Base-by-base conservation (phyloP, 35 echinoderm and acorn worm species). In the Amphiura filiformis region DNA sequence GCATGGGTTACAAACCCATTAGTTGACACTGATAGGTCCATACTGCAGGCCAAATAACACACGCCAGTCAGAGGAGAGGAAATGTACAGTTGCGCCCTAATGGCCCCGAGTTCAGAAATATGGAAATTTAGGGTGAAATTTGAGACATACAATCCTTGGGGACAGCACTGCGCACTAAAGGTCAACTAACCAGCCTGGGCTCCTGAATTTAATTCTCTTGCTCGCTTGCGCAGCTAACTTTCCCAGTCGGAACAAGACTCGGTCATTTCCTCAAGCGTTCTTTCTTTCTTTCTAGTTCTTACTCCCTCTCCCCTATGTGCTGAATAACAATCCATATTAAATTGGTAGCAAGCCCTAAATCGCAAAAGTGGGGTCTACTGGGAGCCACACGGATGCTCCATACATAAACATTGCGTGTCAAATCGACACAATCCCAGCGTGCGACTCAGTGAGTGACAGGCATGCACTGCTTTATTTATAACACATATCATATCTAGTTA, bases 71-170 rank as follows among this genome's bases (percentile, higher is more conserved):
- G 61, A 30, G 61, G 2, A 23, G 61, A 70, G 61, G 61, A 70
- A 70, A 70, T 70, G 61, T 70, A 70, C 28, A 30, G 61, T 70
- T 70, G 61, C 61, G 61, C 61, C 61, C 61, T 70, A 70, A 70
- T 70, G 61, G 61, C 61, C 61, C 61, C 61, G 61, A 70, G 61
- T 70, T 70, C 61, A 70, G 17, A 70, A 70, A 70, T 70, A 70
- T 70, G 61, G 61, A 70, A 70, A 70, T 70, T 70, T 70, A n/a
- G 28, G 17, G 61, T 70, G 61, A 70, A 70, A 70, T 23, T n/a
- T 23, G 61, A 70, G 61, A 70, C 61, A 23, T 5, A 23, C 61
- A 26, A 70, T 70, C 61, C 61, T 70, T 70, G 61, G 61, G 61
- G 61, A 70, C 61, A 30, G 26, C 61, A 30, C 61, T 70, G 61